Conservation (phyloP, 2,113 vertebrate genomes). For the Eurypyga helias region DNA sequence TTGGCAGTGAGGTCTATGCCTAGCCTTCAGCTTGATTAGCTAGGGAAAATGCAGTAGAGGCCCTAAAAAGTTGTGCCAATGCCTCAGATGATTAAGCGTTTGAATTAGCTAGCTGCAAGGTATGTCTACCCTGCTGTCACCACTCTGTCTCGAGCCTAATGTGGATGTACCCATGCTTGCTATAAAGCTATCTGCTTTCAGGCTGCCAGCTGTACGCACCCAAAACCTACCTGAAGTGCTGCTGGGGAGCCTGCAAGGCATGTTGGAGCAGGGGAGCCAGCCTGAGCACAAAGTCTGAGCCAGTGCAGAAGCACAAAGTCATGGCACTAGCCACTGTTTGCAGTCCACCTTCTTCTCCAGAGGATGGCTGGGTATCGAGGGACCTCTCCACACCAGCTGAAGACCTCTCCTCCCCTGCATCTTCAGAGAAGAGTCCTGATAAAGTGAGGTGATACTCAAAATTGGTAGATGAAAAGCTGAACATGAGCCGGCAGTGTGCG, state of each 20-base stretch:
- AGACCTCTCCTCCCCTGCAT: not conserved
- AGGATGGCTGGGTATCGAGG: rapidly evolving
- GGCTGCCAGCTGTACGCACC: not conserved
- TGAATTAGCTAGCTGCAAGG: not conserved
- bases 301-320: not conserved
- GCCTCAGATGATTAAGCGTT: not conserved
- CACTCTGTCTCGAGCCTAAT: not conserved
- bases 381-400: not conserved
- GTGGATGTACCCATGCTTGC: not conserved
- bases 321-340: not conserved
- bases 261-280: not conserved
- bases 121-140: not conserved
- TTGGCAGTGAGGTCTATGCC: not conserved
- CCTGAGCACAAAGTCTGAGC: not conserved
- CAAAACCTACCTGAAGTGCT: not conserved
- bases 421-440: not conserved
- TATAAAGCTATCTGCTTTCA: not conserved
- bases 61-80: constrained; percentile 14
- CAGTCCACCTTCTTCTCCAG: not conserved
- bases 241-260: not conserved
- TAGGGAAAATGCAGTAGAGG: not conserved
- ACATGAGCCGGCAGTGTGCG: too few relatives aligned
- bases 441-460: not conserved
- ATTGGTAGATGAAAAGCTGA: too few relatives aligned
- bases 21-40: constrained; percentile 50